Evolutionary conservation across 1,140 invertebrate species (phyloP).

Genomic region (Drosophila truncata): DNA sequence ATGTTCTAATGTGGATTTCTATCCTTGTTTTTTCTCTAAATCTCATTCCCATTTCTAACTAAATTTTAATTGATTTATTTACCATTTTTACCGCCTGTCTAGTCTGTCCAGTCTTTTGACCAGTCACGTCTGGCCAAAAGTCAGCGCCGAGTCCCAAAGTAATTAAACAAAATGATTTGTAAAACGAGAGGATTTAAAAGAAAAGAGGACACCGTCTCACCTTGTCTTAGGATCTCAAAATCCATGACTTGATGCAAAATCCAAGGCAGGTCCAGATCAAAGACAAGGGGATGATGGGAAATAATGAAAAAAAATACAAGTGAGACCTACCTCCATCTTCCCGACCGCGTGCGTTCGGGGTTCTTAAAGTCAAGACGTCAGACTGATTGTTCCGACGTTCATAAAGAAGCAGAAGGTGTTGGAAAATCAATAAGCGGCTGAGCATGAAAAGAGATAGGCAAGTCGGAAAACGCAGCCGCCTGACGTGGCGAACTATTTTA

Average conservation of each 20-base stretch:
- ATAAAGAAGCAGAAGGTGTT: constrained; percentile 55
- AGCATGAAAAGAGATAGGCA: constrained; percentile 30
- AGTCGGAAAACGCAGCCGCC: constrained; percentile 41
- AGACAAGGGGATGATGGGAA: constrained; percentile 25
- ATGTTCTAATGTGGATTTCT: neutral
- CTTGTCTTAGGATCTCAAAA: constrained; percentile 30
- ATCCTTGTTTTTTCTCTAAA: neutral
- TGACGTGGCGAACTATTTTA: constrained; percentile 73
- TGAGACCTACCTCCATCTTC: constrained; percentile 11
- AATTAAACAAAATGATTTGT: constrained; percentile 71
- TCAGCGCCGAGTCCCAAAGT: constrained; percentile 36
- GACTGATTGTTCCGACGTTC: constrained; percentile 65
- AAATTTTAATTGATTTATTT: constrained; percentile 4
- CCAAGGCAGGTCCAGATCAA: constrained; percentile 54
- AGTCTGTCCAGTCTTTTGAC: neutral
- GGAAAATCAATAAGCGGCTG: constrained; percentile 66
- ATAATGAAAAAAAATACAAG: constrained; percentile 28
- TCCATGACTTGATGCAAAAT: constrained; percentile 59
- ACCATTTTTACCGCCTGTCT: neutral
- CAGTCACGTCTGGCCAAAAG: constrained; percentile 20
- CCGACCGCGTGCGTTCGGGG: constrained; percentile 10
- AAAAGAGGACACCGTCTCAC: constrained; percentile 1
- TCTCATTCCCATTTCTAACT: too few relatives aligned
- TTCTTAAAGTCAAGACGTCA: constrained; percentile 74
- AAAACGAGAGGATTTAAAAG: constrained; percentile 29